A percentile compares a stretch with the other conserved stretches of the same genome.
phyloP scores from a whole-genome alignment of 2,797 vertebrate species.

The Ctenochaetus hawaiiensis region DNA sequence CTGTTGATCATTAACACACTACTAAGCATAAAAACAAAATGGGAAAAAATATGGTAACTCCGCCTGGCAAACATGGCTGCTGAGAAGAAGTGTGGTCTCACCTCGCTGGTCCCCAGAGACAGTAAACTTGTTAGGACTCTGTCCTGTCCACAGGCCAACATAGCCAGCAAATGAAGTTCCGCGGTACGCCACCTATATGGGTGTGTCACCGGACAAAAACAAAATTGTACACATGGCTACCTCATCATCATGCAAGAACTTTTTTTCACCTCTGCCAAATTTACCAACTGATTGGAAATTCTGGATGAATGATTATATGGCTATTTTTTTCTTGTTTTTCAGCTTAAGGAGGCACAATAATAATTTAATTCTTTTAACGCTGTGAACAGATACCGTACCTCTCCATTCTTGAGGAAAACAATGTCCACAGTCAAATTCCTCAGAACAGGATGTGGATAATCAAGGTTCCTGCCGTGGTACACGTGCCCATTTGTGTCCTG shows the following conservation, averaged over 20 bases:
- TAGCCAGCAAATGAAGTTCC: constrained; percentile 95
- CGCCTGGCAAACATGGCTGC: not conserved
- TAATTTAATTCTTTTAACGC: not conserved
- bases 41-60: not conserved
- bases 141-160: constrained; percentile 95
- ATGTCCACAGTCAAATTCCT: constrained; percentile 90
- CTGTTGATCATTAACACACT: constrained; percentile 73
- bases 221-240: not conserved
- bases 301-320: not conserved
- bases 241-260: not conserved
- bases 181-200: constrained; percentile 86
- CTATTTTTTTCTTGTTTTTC: not conserved
- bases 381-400: constrained; percentile 85
- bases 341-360: not conserved
- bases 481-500: constrained; percentile 90
- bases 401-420: constrained; percentile 86
- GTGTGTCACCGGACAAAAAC: not conserved
- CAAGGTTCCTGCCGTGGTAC: constrained; percentile 94
- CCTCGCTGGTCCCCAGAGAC: constrained; percentile 91
- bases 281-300: not conserved
- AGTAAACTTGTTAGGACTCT: constrained; percentile 92
- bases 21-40: not conserved
- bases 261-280: not conserved
- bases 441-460: constrained; percentile 88
- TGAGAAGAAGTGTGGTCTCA: constrained; percentile 13